Percentiles rank a stretch among this genome's conserved stretches.
These are phyloP conservation scores for Sapajus apella DNA, from an alignment of 2,113 vertebrate species.

Conservation along the genomic window DNA sequence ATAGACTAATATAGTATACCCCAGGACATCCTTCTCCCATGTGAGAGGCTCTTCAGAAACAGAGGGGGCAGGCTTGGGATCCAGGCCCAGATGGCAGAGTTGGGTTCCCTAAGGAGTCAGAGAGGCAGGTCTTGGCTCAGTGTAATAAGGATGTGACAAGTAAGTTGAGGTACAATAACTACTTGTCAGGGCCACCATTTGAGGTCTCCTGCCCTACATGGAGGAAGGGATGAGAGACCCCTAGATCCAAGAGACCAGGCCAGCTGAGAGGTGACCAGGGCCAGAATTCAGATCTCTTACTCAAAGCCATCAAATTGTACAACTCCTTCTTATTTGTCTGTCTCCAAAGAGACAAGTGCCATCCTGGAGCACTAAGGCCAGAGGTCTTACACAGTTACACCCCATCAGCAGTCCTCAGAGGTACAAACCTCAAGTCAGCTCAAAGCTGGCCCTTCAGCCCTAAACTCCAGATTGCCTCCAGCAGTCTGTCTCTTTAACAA, in stretches of 20 bases:
- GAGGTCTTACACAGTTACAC: not conserved
- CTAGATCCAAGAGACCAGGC: not conserved
- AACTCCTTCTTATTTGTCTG: constrained; percentile 16
- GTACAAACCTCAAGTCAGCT: constrained; percentile 46
- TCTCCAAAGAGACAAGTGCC: constrained; percentile 39
- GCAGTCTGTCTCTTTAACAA: constrained; percentile 60
- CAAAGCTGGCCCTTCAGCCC: not conserved
- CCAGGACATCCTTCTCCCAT: not conserved
- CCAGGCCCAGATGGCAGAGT: not conserved
- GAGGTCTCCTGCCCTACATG: not conserved
- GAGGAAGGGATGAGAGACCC: not conserved
- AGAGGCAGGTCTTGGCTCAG: constrained; percentile 5
- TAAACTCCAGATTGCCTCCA: not conserved
- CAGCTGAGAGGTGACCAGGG: not conserved
- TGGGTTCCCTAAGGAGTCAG: not conserved
- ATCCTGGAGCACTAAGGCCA: not conserved
- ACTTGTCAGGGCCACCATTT: not conserved
- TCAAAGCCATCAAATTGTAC: constrained; percentile 6
- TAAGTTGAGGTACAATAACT: not conserved
- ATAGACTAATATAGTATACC: not conserved
- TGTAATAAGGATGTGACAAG: constrained; percentile 1
- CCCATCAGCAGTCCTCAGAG: not conserved
- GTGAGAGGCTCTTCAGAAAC: not conserved
- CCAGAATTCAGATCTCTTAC: not conserved
- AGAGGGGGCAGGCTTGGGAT: not conserved